Conservation (phyloP, 2,888 invertebrate species). For the Stratiomys singularior region DNA sequence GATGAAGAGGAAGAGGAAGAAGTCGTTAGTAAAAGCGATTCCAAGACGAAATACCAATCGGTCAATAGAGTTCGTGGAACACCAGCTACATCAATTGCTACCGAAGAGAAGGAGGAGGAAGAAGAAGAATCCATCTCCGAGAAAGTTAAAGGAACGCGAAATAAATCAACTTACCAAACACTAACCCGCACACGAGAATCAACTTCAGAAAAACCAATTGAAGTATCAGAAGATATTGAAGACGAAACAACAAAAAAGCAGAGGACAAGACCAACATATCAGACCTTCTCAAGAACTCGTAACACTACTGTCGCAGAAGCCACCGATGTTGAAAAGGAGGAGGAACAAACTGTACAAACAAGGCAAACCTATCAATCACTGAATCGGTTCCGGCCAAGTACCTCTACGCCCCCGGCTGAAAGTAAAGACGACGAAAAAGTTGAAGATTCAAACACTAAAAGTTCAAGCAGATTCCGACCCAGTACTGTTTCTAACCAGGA, state of each 20-base stretch:
- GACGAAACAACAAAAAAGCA: conserved; percentile 42
- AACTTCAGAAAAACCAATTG: conserved; percentile 52
- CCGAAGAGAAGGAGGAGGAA: neutral
- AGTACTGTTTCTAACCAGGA: neutral
- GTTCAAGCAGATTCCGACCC: neutral
- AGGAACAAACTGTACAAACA: conserved; percentile 45
- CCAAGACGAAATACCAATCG: conserved; percentile 25
- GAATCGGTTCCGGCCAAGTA: conserved; percentile 57
- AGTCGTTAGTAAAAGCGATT: conserved; percentile 51
- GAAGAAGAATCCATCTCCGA: neutral
- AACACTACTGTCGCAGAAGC: conserved; percentile 67
- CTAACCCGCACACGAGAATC: conserved; percentile 3
- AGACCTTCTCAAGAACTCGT: conserved; percentile 78
- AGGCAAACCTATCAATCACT: conserved; percentile 58
- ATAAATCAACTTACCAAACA: conserved; percentile 25
- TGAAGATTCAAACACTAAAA: neutral
- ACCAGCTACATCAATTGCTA: neutral
- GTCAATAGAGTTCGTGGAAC: conserved; percentile 27
- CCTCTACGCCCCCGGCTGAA: conserved; percentile 51
- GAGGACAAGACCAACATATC: conserved; percentile 55
- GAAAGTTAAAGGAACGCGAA: neutral
- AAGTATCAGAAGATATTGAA: neutral
- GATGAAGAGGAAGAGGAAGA: conserved; percentile 55
- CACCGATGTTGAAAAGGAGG: conserved; percentile 50
- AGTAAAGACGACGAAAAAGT: neutral